These are phyloP conservation scores for Halichondria panicea DNA, from an alignment of 37 sponge, comb jelly and placozoan genomes.

Conservation along the genomic window DNA sequence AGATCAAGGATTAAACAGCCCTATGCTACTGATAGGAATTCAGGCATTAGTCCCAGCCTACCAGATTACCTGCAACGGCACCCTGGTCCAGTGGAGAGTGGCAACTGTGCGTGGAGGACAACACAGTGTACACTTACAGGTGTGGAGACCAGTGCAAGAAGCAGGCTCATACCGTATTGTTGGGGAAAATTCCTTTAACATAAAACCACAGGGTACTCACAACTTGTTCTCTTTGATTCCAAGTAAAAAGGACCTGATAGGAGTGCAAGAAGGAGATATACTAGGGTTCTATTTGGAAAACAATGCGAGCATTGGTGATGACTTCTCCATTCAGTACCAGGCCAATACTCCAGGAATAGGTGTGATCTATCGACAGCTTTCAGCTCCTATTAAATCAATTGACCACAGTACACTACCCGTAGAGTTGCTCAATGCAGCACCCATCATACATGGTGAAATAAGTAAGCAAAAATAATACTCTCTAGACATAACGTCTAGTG, in stretches of 20 bases:
- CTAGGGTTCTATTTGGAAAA: conserved; percentile 8
- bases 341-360: background rate
- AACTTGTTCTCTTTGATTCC: conserved; percentile 1
- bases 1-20: background rate
- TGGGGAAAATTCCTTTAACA: conserved; percentile 1
- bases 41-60: conserved; percentile 1
- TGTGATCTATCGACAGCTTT: too few relatives aligned
- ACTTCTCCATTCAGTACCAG: background rate
- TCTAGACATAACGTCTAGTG: too few relatives aligned
- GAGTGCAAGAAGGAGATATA: conserved; percentile 5
- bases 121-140: background rate
- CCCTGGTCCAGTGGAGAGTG: background rate
- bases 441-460: background rate
- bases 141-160: conserved; percentile 11
- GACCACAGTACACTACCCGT: too few relatives aligned
- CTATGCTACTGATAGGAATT: background rate
- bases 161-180: background rate
- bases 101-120: conserved; percentile 2
- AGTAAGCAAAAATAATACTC: background rate
- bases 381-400: too few relatives aligned
- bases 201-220: background rate
- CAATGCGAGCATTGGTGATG: background rate
- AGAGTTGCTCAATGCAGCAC: background rate
- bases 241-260: background rate
- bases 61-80: background rate